phyloP scores from a whole-genome alignment of 2,797 vertebrate genomes.

The Emydoidea blandingii region DNA sequence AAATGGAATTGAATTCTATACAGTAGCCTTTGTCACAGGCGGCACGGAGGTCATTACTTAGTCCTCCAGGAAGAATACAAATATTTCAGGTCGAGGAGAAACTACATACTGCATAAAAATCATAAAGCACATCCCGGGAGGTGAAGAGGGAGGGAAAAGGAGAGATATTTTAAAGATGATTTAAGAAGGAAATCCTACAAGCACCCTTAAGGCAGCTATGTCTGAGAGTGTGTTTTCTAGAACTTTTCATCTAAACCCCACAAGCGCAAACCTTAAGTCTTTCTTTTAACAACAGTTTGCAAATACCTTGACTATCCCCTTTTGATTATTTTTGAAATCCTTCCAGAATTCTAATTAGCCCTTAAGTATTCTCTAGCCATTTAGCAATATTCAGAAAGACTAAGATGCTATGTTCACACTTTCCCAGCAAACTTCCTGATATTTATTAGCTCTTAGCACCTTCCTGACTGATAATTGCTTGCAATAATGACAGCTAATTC shows the following conservation, averaged over 20 bases:
- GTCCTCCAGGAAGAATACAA: background rate
- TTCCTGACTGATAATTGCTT: constrained; percentile 1
- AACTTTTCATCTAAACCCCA: background rate
- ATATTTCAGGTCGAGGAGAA: background rate
- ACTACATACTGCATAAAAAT: background rate
- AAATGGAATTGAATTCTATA: background rate
- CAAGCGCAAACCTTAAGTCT: background rate
- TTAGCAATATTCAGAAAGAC: background rate
- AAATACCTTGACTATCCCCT: background rate
- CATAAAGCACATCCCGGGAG: background rate
- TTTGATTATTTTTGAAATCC: constrained; percentile 25
- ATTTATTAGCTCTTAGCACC: background rate
- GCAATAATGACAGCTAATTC: background rate
- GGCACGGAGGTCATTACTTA: background rate
- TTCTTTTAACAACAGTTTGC: background rate
- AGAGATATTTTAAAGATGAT: background rate
- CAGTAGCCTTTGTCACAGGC: background rate
- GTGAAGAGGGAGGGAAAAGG: background rate
- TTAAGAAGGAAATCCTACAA: background rate
- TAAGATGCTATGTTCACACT: background rate
- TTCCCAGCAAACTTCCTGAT: background rate
- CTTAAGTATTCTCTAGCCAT: background rate
- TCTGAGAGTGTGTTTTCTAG: background rate
- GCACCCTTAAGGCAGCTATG: background rate
- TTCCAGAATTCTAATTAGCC: constrained; percentile 40